Conservation (phyloP, 2,797 vertebrate species). For the Alauda arvensis region DNA sequence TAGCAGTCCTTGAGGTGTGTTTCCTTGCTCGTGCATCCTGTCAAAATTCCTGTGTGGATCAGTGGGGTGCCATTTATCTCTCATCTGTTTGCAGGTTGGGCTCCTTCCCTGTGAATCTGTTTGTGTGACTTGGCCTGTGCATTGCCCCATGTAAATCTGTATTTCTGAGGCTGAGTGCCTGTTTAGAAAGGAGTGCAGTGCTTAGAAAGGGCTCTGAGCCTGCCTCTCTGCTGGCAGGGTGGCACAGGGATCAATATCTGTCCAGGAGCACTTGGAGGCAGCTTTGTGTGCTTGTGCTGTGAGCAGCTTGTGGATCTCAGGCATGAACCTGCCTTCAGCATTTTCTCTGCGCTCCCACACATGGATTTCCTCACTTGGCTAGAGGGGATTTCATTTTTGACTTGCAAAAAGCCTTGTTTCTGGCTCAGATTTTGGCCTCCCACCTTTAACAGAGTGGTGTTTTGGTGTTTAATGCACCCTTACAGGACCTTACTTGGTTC, state of each 20-base stretch:
- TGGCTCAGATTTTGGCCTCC: background rate
- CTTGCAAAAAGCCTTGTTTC: background rate
- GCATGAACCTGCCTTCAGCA: background rate
- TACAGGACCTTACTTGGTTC: background rate
- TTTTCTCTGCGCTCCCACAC: background rate
- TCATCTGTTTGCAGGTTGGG: background rate
- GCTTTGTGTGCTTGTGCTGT: background rate
- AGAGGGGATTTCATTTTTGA: background rate
- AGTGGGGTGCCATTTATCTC: background rate
- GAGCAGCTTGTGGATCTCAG: background rate
- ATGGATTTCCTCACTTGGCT: background rate
- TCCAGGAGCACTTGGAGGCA: background rate
- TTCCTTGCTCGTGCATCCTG: background rate
- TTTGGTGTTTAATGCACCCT: background rate
- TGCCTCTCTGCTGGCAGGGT: background rate
- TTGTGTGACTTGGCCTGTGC: background rate
- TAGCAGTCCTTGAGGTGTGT: background rate
- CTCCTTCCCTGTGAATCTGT: background rate
- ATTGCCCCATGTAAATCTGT: background rate
- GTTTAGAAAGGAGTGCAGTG: background rate
- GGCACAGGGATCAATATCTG: background rate
- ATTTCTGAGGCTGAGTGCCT: background rate
- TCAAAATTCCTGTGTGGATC: background rate
- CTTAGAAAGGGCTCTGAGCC: background rate
- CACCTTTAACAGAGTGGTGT: accelerated